Base-by-base conservation (phyloP, 2,888 invertebrate species). In the Drosophila stalkeri region DNA sequence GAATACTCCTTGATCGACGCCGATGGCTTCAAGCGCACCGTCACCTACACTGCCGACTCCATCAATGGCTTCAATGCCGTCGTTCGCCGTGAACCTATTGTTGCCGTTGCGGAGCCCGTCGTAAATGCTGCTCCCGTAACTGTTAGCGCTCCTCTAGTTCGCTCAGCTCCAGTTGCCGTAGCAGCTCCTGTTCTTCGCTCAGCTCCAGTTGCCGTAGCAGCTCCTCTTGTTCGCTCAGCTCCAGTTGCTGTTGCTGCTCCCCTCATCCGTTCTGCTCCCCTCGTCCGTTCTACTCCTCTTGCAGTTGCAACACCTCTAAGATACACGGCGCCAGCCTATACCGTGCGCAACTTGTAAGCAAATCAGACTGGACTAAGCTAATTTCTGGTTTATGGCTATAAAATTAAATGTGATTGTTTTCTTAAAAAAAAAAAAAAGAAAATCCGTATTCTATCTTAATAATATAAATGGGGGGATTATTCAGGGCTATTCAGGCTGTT, bases 1-100 rank as follows among this genome's bases (percentile, higher is more conserved):
- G 92, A 92, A 60, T 93, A 93, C 75, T 92, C 93, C 0, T 70
- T 93, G 60, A 78, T 91, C 55, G 93, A 93, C 80, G 82, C 93
- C 39, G 93, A 93, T 88, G 93, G 93, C n/a, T 91, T 78, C 73
- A 91, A 90, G 75, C 91, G 93, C 46, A 91, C 88, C 20, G 93
- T 93, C 2, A 89, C 89, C 20, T 93, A 93, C 64, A 91, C 92
- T 39, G 92, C 93, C 27, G 93, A 92, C 77, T 80, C 91, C 27
- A 76, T 92, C 37, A 88, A 91, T 60, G 93, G 93, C 20, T 93
- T 93, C 84, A 93, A 92, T 63, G 92, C 92, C 46, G 90, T 92
- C 27, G 92, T 92, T 11, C 81, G 83, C 65, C 85, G 92, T 37
- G 82, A 88, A 46, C 90, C 84, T 6, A 70, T 81, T 52, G 85